Percentiles rank a stretch among this genome's conserved stretches.
phyloP scores from a whole-genome alignment of 2,888 invertebrate genomes.

The Ectobius pallidus region DNA sequence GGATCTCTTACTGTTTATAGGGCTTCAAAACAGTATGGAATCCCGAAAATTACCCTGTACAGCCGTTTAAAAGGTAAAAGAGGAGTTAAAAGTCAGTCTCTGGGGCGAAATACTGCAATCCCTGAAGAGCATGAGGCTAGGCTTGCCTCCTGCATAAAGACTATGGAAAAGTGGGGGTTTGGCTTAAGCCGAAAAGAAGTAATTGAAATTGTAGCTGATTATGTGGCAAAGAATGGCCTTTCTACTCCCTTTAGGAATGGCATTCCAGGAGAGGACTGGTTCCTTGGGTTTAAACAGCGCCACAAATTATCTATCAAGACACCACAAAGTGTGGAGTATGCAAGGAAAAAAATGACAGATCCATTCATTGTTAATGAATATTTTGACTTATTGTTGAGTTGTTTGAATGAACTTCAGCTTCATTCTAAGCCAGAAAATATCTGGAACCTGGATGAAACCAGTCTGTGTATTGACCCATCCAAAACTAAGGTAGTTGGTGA shows the following conservation, averaged over 20 bases:
- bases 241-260: constrained; percentile 49
- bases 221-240: constrained; percentile 46
- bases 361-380: constrained; percentile 44
- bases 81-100: constrained; percentile 43
- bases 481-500: constrained; percentile 45
- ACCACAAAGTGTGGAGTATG: constrained; percentile 50
- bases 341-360: constrained; percentile 47
- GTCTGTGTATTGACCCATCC: constrained; percentile 45
- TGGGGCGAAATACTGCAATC: constrained; percentile 46
- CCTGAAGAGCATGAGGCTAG: constrained; percentile 46
- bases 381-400: constrained; percentile 34
- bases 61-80: constrained; percentile 44
- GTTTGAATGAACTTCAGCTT: constrained; percentile 44
- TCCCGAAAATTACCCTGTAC: constrained; percentile 44
- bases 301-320: constrained; percentile 50
- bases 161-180: constrained; percentile 50
- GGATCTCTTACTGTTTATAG: constrained; percentile 38
- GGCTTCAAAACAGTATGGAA: constrained; percentile 41
- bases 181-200: constrained; percentile 50
- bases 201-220: constrained; percentile 47
- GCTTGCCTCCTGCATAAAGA: constrained; percentile 46
- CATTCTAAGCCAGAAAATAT: constrained; percentile 46
- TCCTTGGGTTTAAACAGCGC: constrained; percentile 47
- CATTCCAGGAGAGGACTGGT: constrained; percentile 49
- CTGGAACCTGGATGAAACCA: constrained; percentile 46